Evolutionary conservation across 1,140 invertebrate species (phyloP).

Genomic region (Ditylenchus dipsaci): DNA sequence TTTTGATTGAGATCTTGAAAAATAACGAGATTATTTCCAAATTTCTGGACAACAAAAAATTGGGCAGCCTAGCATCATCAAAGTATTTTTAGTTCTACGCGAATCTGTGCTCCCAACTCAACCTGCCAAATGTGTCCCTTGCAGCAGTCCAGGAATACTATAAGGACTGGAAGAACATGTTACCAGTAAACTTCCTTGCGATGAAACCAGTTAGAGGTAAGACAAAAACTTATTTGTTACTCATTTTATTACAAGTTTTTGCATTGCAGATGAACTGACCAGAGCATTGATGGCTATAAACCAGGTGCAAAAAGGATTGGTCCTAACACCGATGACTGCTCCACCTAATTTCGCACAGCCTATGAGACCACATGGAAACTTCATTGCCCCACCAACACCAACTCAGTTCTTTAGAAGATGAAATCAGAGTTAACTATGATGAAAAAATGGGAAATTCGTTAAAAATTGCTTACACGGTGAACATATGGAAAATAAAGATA

Average conservation of each 20-base stretch:
- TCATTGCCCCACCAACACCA: too few species aligned
- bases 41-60: too few species aligned
- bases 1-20: background rate
- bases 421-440: too few species aligned
- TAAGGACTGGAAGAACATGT: conserved; percentile 37
- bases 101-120: conserved; percentile 34
- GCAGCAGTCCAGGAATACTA: conserved; percentile 43
- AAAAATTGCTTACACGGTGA: too few species aligned
- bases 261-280: conserved; percentile 5
- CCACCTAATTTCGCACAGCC: too few species aligned
- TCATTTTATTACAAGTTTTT: background rate
- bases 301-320: conserved; percentile 5
- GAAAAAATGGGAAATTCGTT: too few species aligned
- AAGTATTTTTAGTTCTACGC: conserved; percentile 43
- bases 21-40: background rate
- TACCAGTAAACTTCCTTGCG: conserved; percentile 30
- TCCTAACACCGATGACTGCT: background rate
- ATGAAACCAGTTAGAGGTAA: conserved; percentile 34
- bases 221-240: background rate
- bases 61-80: background rate
- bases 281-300: conserved; percentile 1
- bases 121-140: conserved; percentile 19
- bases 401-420: too few species aligned
- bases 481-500: too few species aligned
- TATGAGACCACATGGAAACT: too few species aligned